These are phyloP conservation scores for Heliconius aoede DNA, from an alignment of 2,888 invertebrate genomes.

Conservation along the genomic window DNA sequence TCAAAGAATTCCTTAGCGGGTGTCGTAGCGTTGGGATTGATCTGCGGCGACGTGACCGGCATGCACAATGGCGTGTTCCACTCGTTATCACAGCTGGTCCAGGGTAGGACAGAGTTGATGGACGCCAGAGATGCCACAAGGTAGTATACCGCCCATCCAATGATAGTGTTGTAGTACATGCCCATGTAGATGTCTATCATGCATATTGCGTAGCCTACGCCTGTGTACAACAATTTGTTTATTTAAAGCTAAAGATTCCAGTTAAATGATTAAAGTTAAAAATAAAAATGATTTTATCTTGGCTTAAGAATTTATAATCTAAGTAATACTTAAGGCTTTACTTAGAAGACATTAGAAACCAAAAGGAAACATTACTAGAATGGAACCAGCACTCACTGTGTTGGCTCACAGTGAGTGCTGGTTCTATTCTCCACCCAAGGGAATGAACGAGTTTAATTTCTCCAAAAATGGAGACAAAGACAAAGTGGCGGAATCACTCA, in stretches of 20 bases:
- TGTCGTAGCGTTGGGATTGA: slow-evolving; percentile 85
- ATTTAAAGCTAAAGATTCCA: too few relatives aligned
- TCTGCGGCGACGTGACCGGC: slow-evolving; percentile 83
- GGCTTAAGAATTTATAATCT: too few relatives aligned
- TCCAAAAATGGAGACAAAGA: too few relatives aligned
- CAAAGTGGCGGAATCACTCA: too few relatives aligned
- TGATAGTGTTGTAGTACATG: slow-evolving; percentile 98
- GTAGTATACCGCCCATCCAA: slow-evolving; percentile 97
- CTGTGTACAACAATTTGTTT: slow-evolving; percentile 71
- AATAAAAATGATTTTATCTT: too few relatives aligned
- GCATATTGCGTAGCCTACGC: slow-evolving; percentile 98
- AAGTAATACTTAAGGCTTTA: too few relatives aligned
- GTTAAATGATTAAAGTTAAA: too few relatives aligned
- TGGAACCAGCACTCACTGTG: too few relatives aligned
- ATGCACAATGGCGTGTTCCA: slow-evolving; percentile 93
- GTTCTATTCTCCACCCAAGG: background rate
- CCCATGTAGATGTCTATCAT: slow-evolving; percentile 97
- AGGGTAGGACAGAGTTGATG: slow-evolving; percentile 91
- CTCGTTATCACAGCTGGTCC: slow-evolving; percentile 92
- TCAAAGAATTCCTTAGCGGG: slow-evolving; percentile 95
- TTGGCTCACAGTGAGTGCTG: too few relatives aligned
- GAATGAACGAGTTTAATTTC: background rate
- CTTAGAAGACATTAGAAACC: background rate
- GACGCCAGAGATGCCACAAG: slow-evolving; percentile 92
- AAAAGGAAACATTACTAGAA: background rate